Evolutionary conservation across 2,888 invertebrate genomes (phyloP), one percentile per base, ranked within the genome.

Genomic region (Eugnorisma glareosa): DNA sequence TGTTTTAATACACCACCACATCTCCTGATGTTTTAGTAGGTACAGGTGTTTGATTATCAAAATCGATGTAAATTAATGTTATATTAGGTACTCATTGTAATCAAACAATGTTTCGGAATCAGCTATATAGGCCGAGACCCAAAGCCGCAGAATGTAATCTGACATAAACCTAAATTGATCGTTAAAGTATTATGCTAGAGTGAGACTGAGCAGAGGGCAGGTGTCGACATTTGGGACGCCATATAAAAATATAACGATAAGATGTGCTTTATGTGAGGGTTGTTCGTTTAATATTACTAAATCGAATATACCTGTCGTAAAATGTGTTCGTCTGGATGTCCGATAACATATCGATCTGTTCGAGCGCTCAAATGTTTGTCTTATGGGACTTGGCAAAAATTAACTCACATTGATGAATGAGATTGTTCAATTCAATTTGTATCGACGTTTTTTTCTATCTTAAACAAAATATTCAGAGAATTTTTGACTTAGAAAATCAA

Each of bases 121-220:
- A 67, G 74, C 59, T 45, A 71, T 85, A 70, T 73, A 66, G 68
- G 48, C 40, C 11, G 31, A 40, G n/a, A 68, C 24, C 28, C 75
- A 64, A 79, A 61, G 57, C 64, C 59, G 69, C 72, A 67, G 24
- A 77, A 69, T 83, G 40, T 80, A 54, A 83, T 83, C 79, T 71
- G 79, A 73, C 74, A 79, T 72, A 75, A 73, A 87, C 85, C 75
- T 77, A 77, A 87, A 83, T 83, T 86, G 79, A 83, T 84, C 75
- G 81, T 82, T 85, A 82, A 75, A 76, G 69, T 84, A 79, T 85
- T 68, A 82, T 57, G 79, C 68, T 6, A 67, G 61, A 71, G 67
- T 18, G 73, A 81, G 69, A 86, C 57, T 28, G 68, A 45, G 51
- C 40, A 64, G 35, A 54, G 61, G 57, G 57, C 67, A 86, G 86